A percentile compares a stretch with the other conserved stretches of the same genome.
phyloP scores from a whole-genome alignment of 2,113 vertebrate species.

The Hyla sarda region DNA sequence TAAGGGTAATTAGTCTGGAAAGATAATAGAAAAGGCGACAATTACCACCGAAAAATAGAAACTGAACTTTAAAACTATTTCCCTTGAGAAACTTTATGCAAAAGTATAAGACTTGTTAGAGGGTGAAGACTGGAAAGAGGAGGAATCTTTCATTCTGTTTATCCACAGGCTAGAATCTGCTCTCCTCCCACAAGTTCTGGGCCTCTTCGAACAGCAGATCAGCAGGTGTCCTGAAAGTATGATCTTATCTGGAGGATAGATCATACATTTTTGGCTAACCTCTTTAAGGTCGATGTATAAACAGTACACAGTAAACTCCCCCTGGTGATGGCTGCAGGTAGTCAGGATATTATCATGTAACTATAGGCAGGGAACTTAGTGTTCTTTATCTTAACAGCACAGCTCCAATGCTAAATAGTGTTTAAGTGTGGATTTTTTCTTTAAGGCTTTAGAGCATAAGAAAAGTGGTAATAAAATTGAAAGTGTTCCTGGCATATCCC shows the following conservation, averaged over 20 bases:
- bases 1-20: constrained; percentile 33
- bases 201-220: too few species aligned
- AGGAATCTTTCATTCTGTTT: too few species aligned
- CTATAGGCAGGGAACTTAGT: not conserved
- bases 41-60: constrained; percentile 28
- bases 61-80: constrained; percentile 32
- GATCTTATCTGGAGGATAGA: too few species aligned
- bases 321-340: not conserved
- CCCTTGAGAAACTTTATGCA: not conserved
- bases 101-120: not conserved
- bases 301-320: not conserved
- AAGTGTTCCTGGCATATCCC: too few species aligned
- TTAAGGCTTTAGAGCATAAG: not conserved
- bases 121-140: not conserved
- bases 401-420: not conserved
- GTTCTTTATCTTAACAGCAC: too few species aligned
- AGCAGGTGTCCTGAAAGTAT: too few species aligned
- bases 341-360: not conserved
- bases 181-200: too few species aligned
- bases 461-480: not conserved
- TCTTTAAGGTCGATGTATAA: not conserved
- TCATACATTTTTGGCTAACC: too few species aligned
- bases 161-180: too few species aligned
- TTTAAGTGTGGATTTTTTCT: not conserved
- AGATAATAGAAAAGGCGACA: constrained; percentile 31